A percentile compares a stretch with the other conserved stretches of the same genome.
These are phyloP conservation scores for Lineus longissimus DNA, from an alignment of 1,140 invertebrate genomes.

Conservation along the genomic window DNA sequence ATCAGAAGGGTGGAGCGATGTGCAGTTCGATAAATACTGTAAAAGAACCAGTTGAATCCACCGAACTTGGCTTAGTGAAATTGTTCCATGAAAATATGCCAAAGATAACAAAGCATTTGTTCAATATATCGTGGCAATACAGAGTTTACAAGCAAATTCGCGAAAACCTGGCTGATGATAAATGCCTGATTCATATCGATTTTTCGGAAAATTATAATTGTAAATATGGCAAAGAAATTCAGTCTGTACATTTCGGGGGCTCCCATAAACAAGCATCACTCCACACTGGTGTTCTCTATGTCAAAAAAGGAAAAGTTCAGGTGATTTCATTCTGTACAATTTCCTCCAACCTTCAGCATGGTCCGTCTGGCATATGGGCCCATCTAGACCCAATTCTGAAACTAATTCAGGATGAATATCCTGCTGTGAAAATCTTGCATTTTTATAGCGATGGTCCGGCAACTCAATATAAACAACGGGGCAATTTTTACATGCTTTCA, in stretches of 20 bases:
- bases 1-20: neutral
- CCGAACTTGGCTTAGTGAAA: neutral
- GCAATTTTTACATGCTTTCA: slow-evolving; percentile 8
- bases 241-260: slow-evolving; percentile 21
- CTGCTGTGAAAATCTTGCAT: neutral
- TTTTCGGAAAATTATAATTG: slow-evolving; percentile 24
- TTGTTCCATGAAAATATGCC: neutral
- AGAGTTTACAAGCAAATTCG: neutral
- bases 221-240: slow-evolving; percentile 21
- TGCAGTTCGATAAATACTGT: neutral
- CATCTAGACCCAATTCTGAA: slow-evolving; percentile 9
- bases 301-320: neutral
- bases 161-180: neutral
- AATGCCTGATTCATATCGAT: slow-evolving; percentile 17
- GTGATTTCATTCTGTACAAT: slow-evolving; percentile 7
- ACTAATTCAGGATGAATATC: neutral
- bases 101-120: slow-evolving; percentile 4
- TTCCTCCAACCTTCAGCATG: slow-evolving; percentile 6
- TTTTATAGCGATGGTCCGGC: slow-evolving; percentile 11
- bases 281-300: slow-evolving; percentile 21
- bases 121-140: slow-evolving; percentile 15
- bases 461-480: slow-evolving; percentile 13
- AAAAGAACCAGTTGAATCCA: neutral
- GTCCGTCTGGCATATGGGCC: slow-evolving; percentile 11
- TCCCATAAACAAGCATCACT: slow-evolving; percentile 17